These are phyloP conservation scores for Trichonephila clavipes DNA, from an alignment of 1,140 invertebrate species.

Conservation along the genomic window DNA sequence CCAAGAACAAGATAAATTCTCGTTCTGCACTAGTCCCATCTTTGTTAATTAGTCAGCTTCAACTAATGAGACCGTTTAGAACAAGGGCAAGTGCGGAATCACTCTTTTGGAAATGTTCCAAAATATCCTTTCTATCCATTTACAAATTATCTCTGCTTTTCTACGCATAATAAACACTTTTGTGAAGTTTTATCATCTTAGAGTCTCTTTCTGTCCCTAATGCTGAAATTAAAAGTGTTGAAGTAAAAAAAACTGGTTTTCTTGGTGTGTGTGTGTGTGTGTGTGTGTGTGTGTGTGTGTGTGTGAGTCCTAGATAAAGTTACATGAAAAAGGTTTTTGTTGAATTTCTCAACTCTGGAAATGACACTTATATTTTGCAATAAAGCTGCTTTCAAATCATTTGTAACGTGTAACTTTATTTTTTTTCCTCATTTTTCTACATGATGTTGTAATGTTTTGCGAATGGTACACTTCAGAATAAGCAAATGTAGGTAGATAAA, in stretches of 20 bases:
- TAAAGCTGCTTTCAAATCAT: slow-evolving; percentile 8
- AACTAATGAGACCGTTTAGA: slow-evolving; percentile 65
- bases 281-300: no score
- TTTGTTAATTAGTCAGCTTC: slow-evolving; percentile 66
- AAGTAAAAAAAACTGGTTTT: slow-evolving; percentile 37
- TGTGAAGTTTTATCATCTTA: slow-evolving; percentile 73
- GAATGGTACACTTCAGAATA: neutral
- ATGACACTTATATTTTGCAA: slow-evolving; percentile 15
- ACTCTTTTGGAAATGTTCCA: slow-evolving; percentile 45
- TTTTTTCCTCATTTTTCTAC: neutral
- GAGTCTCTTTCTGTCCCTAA: slow-evolving; percentile 46
- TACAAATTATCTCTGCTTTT: slow-evolving; percentile 71
- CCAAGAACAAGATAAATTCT: neutral
- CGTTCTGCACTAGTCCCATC: neutral
- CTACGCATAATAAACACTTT: slow-evolving; percentile 74
- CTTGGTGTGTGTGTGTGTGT: no score
- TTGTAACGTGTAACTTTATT: neutral
- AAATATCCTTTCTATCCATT: slow-evolving; percentile 56
- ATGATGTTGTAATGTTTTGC: neutral
- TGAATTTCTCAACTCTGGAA: slow-evolving; percentile 10
- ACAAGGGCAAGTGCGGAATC: slow-evolving; percentile 30
- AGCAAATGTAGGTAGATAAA: neutral
- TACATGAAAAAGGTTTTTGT: slow-evolving; percentile 26
- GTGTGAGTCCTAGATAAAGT: slow-evolving; percentile 55
- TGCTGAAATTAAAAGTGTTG: slow-evolving; percentile 61